Base-by-base conservation (phyloP, 2,888 invertebrate species). In the Hypena proboscidalis region DNA sequence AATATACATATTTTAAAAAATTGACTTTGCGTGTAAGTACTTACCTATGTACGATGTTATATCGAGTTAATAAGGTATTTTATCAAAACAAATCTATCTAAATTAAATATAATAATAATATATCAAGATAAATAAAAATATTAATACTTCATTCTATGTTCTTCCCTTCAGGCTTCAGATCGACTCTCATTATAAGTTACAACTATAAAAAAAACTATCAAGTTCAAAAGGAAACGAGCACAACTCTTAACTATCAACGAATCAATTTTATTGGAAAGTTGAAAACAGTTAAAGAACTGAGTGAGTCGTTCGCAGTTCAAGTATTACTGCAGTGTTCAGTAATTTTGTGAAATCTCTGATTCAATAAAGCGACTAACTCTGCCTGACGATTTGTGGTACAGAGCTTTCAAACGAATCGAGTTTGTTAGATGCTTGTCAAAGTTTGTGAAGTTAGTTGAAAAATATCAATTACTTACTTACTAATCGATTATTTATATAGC, bases 221-320 rank as follows among this genome's bases (percentile, higher is more conserved):
- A 25, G 11, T 25, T 25, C 25, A 25, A 25, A 25, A 25, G 10
- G 11, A 8, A 25, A 10, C 2, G 1, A 14, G 8, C n/a, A 1
- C 15, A 27, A 14, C 17, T 17, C 9, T 29, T 9, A 17, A 29
- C 8, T 15, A 17, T 9, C 29, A 15, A 7, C 8, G 5, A 9
- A 17, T 17, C n/a, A 21, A 32, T 21, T 32, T 32, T 13, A 32
- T 32, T 21, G 20, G 2, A 21, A 29, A 29, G 17, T 29, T 15
- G 4, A 10, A 9, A 29, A 29, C 17, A 19, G 15, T 29, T 29
- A 29, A 29, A 17, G n/a, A 17, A 9, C 4, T 5, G 15, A 14
- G n/a, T n/a, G 20, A 4, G 20, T 11, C 9, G 19, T 20, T 10
- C 20, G 20, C 10, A 10, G 8, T n/a, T n/a, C n/a, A n/a, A n/a